These are phyloP conservation scores for Etheostoma spectabile DNA, from an alignment of 2,113 vertebrate genomes.

Conservation along the genomic window DNA sequence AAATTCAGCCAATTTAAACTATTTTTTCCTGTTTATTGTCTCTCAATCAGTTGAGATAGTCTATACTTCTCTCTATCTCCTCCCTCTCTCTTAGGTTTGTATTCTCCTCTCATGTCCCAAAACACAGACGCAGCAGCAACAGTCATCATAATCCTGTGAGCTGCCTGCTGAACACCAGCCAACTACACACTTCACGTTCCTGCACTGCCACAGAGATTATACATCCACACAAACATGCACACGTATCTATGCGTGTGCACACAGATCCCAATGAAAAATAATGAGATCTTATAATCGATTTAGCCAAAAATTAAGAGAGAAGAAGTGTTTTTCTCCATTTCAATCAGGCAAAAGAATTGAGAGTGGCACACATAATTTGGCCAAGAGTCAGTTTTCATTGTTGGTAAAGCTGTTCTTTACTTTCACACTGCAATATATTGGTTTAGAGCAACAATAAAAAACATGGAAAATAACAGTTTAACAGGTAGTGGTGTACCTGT, in stretches of 20 bases:
- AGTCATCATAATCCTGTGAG: conserved; percentile 79
- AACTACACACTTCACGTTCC: conserved; percentile 70
- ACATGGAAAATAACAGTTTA: background rate
- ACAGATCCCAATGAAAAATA: conserved; percentile 43
- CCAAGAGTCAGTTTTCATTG: conserved; percentile 15
- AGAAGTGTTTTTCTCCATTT: background rate
- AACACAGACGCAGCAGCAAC: conserved; percentile 60
- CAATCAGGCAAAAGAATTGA: conserved; percentile 18
- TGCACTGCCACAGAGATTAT: conserved; percentile 68
- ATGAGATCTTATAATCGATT: conserved; percentile 51
- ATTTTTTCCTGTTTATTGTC: background rate
- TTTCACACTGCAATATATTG: background rate
- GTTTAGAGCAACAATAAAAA: background rate
- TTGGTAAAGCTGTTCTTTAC: background rate
- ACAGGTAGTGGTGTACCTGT: background rate
- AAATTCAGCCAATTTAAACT: background rate
- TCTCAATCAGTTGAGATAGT: conserved; percentile 25
- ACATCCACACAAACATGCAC: conserved; percentile 48
- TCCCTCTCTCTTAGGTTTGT: conserved; percentile 13
- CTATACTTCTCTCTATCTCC: conserved; percentile 17
- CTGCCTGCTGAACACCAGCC: conserved; percentile 72
- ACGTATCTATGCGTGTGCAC: background rate
- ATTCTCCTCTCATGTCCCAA: conserved; percentile 48
- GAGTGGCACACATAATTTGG: conserved; percentile 1
- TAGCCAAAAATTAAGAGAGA: background rate